Conservation (phyloP, 2,113 vertebrate species). For the Ondatra zibethicus region DNA sequence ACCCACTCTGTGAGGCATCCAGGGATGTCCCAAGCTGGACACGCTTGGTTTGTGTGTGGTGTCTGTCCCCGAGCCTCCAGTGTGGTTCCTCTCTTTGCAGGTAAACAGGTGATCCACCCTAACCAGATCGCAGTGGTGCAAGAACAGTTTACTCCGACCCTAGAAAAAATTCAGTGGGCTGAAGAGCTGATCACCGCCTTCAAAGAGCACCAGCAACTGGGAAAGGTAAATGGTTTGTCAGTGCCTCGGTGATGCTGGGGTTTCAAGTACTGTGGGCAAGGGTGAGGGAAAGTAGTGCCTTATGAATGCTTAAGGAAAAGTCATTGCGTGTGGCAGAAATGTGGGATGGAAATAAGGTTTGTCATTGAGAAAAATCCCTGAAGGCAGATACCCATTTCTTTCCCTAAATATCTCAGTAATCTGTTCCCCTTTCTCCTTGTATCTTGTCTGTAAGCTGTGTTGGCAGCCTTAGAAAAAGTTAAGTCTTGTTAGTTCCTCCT, state of each 20-base stretch:
- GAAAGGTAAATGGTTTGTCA: conserved; percentile 92
- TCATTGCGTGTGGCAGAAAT: not conserved
- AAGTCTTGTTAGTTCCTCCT: conserved; percentile 59
- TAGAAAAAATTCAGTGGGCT: conserved; percentile 95
- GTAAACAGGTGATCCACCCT: conserved; percentile 99
- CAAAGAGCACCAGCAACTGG: conserved; percentile 94
- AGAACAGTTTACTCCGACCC: conserved; percentile 96
- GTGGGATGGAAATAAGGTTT: not conserved
- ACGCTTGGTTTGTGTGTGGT: conserved; percentile 86
- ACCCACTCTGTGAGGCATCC: conserved; percentile 80
- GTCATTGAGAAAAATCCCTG: conserved; percentile 40
- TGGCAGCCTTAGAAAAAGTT: conserved; percentile 49
- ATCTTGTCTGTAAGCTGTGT: conserved; percentile 51
- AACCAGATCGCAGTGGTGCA: conserved; percentile 96
- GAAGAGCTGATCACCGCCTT: conserved; percentile 95
- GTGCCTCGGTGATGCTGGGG: conserved; percentile 62
- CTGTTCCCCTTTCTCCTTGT: conserved; percentile 31
- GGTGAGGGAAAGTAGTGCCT: not conserved
- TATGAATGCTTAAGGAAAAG: conserved; percentile 49
- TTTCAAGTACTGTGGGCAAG: conserved; percentile 36
- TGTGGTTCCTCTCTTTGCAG: conserved; percentile 88
- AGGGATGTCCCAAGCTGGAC: conserved; percentile 83
- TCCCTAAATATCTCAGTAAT: conserved; percentile 33
- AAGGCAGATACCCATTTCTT: conserved; percentile 4
- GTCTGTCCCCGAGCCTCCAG: conserved; percentile 83